A percentile compares a stretch with the other conserved stretches of the same genome.
These are phyloP conservation scores for Albula glossodonta DNA, from an alignment of 2,113 vertebrate genomes.

Conservation along the genomic window DNA sequence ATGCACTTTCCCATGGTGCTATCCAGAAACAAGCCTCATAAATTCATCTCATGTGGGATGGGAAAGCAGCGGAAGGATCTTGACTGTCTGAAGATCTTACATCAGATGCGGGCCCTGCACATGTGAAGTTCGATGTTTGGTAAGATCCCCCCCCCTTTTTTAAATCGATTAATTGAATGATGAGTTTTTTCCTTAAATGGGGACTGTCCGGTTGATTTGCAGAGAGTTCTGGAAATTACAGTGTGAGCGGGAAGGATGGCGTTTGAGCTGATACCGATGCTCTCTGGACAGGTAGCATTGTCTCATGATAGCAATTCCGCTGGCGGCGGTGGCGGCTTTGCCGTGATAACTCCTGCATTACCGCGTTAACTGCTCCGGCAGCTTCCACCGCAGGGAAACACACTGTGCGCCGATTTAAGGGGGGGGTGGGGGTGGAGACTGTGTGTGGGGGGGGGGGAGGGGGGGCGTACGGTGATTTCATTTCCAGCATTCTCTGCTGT, in stretches of 20 bases:
- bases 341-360: background rate
- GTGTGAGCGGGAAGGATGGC: background rate
- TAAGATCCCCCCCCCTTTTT: background rate
- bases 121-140: background rate
- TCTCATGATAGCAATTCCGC: background rate
- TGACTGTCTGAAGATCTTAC: too few species aligned
- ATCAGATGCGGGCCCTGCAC: too few species aligned
- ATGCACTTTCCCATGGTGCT: too few species aligned
- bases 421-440: constrained; percentile 33
- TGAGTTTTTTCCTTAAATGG: background rate
- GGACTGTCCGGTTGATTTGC: constrained; percentile 2
- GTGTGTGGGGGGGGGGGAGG: constrained; percentile 37
- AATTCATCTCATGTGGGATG: too few species aligned
- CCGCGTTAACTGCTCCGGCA: background rate
- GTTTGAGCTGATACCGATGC: background rate
- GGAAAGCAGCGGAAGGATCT: too few species aligned
- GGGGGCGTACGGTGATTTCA: constrained; percentile 55
- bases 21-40: too few species aligned
- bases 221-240: background rate
- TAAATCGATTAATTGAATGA: background rate
- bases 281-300: constrained; percentile 9
- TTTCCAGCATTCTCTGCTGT: constrained; percentile 52
- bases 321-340: background rate
- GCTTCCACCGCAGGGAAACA: background rate
- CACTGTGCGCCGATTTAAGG: constrained; percentile 8